These are phyloP conservation scores for Diachasma alloeum DNA, from an alignment of 1,140 invertebrate species.

Conservation along the genomic window DNA sequence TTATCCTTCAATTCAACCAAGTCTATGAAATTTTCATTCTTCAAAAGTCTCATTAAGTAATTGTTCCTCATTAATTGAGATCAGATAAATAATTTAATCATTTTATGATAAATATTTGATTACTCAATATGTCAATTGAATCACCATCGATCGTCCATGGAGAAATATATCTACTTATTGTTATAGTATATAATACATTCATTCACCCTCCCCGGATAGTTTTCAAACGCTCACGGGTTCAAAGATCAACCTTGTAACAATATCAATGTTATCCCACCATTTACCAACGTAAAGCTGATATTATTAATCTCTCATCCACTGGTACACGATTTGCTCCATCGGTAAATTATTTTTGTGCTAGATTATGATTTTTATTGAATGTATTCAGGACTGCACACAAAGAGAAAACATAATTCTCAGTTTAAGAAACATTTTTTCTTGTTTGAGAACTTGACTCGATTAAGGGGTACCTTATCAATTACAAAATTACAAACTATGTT, in stretches of 20 bases:
- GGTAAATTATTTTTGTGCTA: slow-evolving; percentile 32
- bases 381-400: background rate
- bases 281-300: slow-evolving; percentile 24
- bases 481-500: too few species aligned
- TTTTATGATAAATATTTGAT: slow-evolving; percentile 9
- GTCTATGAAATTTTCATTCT: slow-evolving; percentile 4
- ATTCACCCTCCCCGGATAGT: background rate
- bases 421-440: background rate
- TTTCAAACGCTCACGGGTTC: slow-evolving; percentile 7
- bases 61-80: slow-evolving; percentile 20
- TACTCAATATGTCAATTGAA: background rate
- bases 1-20: background rate
- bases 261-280: slow-evolving; percentile 23
- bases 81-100: slow-evolving; percentile 34
- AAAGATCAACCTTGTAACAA: slow-evolving; percentile 30
- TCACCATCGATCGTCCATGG: background rate
- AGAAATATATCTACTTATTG: slow-evolving; percentile 1
- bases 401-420: background rate
- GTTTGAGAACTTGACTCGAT: too few species aligned
- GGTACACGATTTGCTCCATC: slow-evolving; percentile 26
- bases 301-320: slow-evolving; percentile 33
- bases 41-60: slow-evolving; percentile 3
- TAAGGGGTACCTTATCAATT: too few species aligned
- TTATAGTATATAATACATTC: slow-evolving; percentile 2
- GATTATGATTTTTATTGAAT: slow-evolving; percentile 10